A percentile compares a stretch with the other conserved stretches of the same genome.
These are phyloP conservation scores for Beris morrisii DNA, from an alignment of 2,888 invertebrate genomes.

Conservation along the genomic window DNA sequence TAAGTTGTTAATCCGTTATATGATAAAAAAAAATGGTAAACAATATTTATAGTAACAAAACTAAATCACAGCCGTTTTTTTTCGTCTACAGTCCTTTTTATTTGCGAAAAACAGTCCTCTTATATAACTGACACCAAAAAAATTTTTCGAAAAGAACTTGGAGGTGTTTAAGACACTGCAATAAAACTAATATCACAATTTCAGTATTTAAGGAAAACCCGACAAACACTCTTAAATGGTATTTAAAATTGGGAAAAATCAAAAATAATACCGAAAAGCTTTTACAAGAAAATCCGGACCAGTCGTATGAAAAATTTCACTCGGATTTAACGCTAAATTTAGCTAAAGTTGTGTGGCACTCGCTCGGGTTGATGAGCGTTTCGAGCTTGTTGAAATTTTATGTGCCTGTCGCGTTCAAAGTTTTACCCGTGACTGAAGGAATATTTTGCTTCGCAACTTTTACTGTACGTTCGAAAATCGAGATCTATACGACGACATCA, in stretches of 20 bases:
- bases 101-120: conserved; percentile 10
- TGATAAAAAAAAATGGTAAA: too few relatives aligned
- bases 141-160: neutral
- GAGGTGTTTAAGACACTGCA: conserved; percentile 11
- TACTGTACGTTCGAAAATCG: neutral
- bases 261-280: conserved; percentile 16
- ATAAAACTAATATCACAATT: neutral
- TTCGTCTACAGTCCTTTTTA: conserved; percentile 19
- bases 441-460: conserved; percentile 3
- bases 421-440: conserved; percentile 22
- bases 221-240: neutral
- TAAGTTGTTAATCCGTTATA: too few relatives aligned
- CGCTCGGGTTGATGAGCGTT: conserved; percentile 12
- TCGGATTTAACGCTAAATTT: conserved; percentile 27
- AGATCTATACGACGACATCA: too few relatives aligned
- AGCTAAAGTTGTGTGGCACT: conserved; percentile 14
- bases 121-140: conserved; percentile 11
- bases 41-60: conserved; percentile 6
- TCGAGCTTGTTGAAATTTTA: too few relatives aligned
- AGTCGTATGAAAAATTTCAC: too few relatives aligned
- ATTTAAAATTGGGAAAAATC: neutral
- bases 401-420: conserved; percentile 15
- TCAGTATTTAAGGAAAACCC: conserved; percentile 11
- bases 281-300: conserved; percentile 18
- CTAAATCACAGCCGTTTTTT: conserved; percentile 26